These are phyloP conservation scores for Rotaria sp. DNA, from an alignment of 2,888 invertebrate genomes.

Conservation along the genomic window DNA sequence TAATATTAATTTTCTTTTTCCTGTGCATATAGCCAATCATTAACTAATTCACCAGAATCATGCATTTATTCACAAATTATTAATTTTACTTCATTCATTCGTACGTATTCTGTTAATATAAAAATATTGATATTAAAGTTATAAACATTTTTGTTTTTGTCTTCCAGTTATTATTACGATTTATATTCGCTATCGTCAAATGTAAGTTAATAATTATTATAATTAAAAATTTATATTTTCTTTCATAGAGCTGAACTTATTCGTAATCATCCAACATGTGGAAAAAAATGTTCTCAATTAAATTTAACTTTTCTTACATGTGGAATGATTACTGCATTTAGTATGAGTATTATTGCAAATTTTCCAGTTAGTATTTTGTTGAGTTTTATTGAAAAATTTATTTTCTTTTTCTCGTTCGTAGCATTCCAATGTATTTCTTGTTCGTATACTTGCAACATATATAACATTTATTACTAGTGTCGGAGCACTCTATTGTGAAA, in stretches of 20 bases:
- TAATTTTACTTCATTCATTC: not conserved
- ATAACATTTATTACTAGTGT: not conserved
- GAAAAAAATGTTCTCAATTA: not conserved
- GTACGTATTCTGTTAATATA: not conserved
- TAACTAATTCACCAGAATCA: not conserved
- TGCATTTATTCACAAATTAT: slow-evolving; percentile 1
- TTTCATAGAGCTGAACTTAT: not conserved
- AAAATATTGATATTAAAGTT: not conserved
- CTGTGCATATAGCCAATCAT: not conserved
- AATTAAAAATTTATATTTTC: not conserved
- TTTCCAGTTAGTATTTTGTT: not conserved
- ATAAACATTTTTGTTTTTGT: not conserved
- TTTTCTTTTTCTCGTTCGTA: not conserved
- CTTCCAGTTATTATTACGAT: not conserved
- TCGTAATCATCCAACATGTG: slow-evolving; percentile 11
- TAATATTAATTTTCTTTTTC: no score
- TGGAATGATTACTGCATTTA: not conserved
- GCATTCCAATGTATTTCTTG: not conserved
- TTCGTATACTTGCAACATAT: not conserved
- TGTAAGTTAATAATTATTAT: not conserved
- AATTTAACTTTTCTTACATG: not conserved
- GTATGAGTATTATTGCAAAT: not conserved
- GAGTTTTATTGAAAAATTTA: not conserved
- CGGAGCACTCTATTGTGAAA: not conserved
- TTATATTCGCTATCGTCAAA: slow-evolving; percentile 12